A percentile compares a stretch with the other conserved stretches of the same genome.
Evolutionary conservation across 2,113 vertebrate species (phyloP).

Genomic region (Tonatia bakeri): DNA sequence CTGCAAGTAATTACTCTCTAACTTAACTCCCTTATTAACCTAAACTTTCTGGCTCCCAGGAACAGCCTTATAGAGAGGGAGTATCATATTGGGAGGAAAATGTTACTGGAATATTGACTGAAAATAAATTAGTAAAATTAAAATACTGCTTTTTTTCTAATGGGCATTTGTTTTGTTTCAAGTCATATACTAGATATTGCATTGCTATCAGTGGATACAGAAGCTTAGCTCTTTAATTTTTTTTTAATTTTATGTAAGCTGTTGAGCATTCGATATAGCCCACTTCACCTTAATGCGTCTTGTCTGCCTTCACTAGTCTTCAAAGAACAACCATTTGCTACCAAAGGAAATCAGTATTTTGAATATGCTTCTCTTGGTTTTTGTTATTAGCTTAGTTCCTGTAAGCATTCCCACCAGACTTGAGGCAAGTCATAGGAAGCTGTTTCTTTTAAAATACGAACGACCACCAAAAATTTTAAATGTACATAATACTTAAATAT

Average conservation of each 20-base stretch:
- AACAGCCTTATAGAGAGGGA: conserved; percentile 75
- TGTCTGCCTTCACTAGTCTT: conserved; percentile 77
- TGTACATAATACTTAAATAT: conserved; percentile 73
- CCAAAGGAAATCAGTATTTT: conserved; percentile 81
- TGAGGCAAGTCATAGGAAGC: conserved; percentile 67
- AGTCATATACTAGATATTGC: conserved; percentile 71
- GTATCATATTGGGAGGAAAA: conserved; percentile 71
- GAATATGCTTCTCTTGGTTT: conserved; percentile 78
- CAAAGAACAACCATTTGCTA: conserved; percentile 77
- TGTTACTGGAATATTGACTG: conserved; percentile 75
- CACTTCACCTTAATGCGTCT: conserved; percentile 64
- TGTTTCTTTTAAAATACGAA: conserved; percentile 74
- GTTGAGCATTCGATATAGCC: conserved; percentile 75
- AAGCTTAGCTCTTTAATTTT: conserved; percentile 76
- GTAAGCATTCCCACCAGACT: conserved; percentile 76
- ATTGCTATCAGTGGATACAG: conserved; percentile 77
- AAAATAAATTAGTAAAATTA: conserved; percentile 72
- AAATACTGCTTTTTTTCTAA: conserved; percentile 56
- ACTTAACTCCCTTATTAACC: too few relatives aligned
- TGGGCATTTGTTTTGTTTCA: conserved; percentile 74
- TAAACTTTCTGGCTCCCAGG: conserved; percentile 67
- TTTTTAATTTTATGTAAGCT: conserved; percentile 72
- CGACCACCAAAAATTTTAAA: conserved; percentile 77
- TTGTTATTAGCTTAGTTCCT: conserved; percentile 76
- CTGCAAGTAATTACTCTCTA: too few relatives aligned